Conservation (phyloP, 2,888 invertebrate species). For the Athalia cordata region DNA sequence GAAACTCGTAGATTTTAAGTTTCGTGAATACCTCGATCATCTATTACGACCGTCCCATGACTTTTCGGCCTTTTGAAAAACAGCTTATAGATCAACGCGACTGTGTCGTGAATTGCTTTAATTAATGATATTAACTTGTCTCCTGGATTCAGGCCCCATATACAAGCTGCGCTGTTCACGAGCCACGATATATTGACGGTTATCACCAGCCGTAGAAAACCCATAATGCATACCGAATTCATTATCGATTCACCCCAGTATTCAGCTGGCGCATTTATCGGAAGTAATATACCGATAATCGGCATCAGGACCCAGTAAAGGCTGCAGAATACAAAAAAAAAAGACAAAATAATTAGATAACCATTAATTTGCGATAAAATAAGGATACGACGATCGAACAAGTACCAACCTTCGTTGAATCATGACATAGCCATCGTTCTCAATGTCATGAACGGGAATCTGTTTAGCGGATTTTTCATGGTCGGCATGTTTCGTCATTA, state of each 20-base stretch:
- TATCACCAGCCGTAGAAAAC: constrained; percentile 81
- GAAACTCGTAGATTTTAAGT: background rate
- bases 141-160: constrained; percentile 84
- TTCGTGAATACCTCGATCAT: constrained; percentile 58
- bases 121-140: constrained; percentile 79
- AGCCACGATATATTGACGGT: constrained; percentile 82
- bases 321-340: constrained; percentile 73
- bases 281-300: constrained; percentile 80
- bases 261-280: constrained; percentile 85
- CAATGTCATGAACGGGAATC: constrained; percentile 88
- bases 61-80: constrained; percentile 66
- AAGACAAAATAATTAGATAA: background rate
- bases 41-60: constrained; percentile 65
- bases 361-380: background rate
- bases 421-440: constrained; percentile 85
- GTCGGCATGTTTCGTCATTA: constrained; percentile 80
- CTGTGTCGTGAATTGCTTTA: constrained; percentile 53
- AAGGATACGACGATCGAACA: background rate
- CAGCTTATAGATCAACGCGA: constrained; percentile 58
- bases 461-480: constrained; percentile 79
- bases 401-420: constrained; percentile 84
- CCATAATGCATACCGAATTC: constrained; percentile 80
- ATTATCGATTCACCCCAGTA: constrained; percentile 85
- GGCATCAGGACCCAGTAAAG: constrained; percentile 82
- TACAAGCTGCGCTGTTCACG: constrained; percentile 82